Base-by-base conservation (phyloP, 2,888 invertebrate genomes). In the Tenthredo mesomela region DNA sequence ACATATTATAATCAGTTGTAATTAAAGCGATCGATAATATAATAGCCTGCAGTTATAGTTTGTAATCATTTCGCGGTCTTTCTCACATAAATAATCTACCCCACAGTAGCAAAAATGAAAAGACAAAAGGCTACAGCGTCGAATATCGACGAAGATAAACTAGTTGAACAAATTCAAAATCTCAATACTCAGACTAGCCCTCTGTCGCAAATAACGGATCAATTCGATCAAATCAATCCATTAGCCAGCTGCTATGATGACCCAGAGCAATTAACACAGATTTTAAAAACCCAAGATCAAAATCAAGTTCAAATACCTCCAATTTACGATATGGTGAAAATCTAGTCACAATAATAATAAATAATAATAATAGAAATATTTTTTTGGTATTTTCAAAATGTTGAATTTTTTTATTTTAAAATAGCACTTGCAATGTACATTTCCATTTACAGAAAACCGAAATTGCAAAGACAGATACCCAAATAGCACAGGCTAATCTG, bases 401-500 rank as follows among this genome's bases (percentile, higher is more conserved):
- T n/a, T 50, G 18, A 1, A 50, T 5, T 10, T 50, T n/a, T 50
- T 50, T 50, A 5, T 29, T 29, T 29, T 54, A 5, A n/a, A n/a
- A n/a, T 54, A 18, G 6, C 50, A n/a, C 5, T 47, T 18, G 18
- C 50, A 50, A 18, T 50, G 18, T n/a, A 54, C n/a, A n/a, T 54
- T 54, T 6, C n/a, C 21, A 33, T 21, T 47, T 67, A 83, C 70
- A 37, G 50, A 15, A 70, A 0, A 29, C 37, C n/a, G 21, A 77
- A 54, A 58, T 58, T n/a, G 29, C 54, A 47, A 18, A 73, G 43
- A 43, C 21, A 40, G 12, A 43, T 40, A 25, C 40, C 40, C 54
- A n/a, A 54, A 10, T 77, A 21, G 33, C 25, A 0, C 86, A 87
- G 65, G 86, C 86, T 54, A 78, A 86, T 33, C 84, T 33, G 12